Evolutionary conservation across 2,113 vertebrate genomes (phyloP).

Genomic region (Actenoides lindsayi): DNA sequence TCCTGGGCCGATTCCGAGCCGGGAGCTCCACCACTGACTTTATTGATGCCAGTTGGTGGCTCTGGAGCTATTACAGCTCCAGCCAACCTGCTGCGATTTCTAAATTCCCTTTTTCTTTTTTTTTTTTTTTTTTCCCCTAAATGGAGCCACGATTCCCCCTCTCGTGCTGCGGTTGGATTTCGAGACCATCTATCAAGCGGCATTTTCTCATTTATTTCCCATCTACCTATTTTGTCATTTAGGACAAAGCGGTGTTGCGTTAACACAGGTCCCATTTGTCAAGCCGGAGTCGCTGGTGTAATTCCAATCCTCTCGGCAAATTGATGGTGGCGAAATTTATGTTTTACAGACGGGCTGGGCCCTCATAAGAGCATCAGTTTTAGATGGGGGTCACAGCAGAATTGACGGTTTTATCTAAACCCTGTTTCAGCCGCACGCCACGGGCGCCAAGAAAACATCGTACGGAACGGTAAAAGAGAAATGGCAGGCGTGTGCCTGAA

Average conservation of each 20-base stretch:
- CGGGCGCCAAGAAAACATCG: neutral
- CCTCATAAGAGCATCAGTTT: constrained; percentile 48
- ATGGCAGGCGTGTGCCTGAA: neutral
- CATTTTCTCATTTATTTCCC: constrained; percentile 56
- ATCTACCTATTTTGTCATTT: constrained; percentile 25
- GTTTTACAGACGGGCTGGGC: constrained; percentile 27
- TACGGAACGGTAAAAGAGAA: neutral
- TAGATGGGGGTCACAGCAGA: neutral
- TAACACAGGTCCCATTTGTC: constrained; percentile 25
- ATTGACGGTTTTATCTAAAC: constrained; percentile 28
- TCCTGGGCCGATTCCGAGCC: neutral
- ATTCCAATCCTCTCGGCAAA: constrained; percentile 11
- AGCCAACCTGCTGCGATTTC: constrained; percentile 32
- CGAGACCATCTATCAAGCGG: constrained; percentile 30
- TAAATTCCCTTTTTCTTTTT: neutral
- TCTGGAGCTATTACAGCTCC: neutral
- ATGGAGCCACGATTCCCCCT: neutral
- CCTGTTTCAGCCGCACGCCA: neutral
- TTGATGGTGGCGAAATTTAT: neutral
- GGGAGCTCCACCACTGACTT: neutral
- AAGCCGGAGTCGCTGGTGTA: neutral
- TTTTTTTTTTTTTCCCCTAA: neutral
- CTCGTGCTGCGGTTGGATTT: constrained; percentile 2
- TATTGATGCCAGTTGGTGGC: neutral
- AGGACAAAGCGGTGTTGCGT: neutral